A percentile compares a stretch with the other conserved stretches of the same genome.
These are phyloP conservation scores for Penaeus vannamei DNA, from an alignment of 1,140 invertebrate genomes.

Conservation along the genomic window DNA sequence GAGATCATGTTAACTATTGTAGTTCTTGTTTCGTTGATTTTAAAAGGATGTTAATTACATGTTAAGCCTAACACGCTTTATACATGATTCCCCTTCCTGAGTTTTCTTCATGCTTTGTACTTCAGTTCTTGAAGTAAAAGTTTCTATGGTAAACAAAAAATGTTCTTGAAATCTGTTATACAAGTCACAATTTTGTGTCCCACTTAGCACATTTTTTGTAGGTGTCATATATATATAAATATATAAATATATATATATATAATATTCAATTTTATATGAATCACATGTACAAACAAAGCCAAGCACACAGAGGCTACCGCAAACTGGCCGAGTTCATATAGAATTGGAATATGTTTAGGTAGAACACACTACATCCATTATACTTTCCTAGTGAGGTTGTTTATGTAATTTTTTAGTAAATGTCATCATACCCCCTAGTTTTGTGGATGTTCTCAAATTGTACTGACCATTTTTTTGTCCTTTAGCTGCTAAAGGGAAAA, in stretches of 20 bases:
- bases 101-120: constrained; percentile 50
- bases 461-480: no score
- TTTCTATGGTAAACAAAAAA: constrained; percentile 42
- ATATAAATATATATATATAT: not conserved
- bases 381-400: no score
- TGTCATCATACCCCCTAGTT: no score
- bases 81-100: constrained; percentile 40
- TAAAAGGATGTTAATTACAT: constrained; percentile 22
- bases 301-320: constrained; percentile 40
- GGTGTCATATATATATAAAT: constrained; percentile 40
- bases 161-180: constrained; percentile 41
- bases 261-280: constrained; percentile 31
- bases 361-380: no score
- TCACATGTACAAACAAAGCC: constrained; percentile 53
- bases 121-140: constrained; percentile 30
- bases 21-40: constrained; percentile 40
- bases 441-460: no score
- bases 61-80: constrained; percentile 10
- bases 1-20: constrained; percentile 42
- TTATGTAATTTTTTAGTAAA: no score
- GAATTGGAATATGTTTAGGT: no score
- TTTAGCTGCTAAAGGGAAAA: no score
- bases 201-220: constrained; percentile 45
- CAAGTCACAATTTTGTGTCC: constrained; percentile 51
- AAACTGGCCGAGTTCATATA: constrained; percentile 24